phyloP scores from a whole-genome alignment of 1,140 invertebrate species.

The Chymomyza costata region DNA sequence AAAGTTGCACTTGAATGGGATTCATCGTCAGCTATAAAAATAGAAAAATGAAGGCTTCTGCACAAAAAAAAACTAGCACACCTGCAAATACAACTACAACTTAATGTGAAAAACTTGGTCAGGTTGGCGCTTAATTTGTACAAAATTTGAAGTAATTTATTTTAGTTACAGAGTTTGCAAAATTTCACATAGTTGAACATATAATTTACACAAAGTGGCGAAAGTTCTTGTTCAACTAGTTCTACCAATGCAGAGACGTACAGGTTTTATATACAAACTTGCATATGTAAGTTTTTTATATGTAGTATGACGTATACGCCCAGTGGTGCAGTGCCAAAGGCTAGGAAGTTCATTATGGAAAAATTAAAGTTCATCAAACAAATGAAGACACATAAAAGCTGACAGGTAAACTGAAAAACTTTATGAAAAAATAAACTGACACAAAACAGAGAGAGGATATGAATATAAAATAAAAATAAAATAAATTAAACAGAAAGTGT shows the following conservation, averaged over 20 bases:
- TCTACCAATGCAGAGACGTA: too few relatives aligned
- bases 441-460: neutral
- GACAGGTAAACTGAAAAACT: neutral
- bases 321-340: too few relatives aligned
- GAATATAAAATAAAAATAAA: neutral
- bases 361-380: neutral
- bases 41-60: too few relatives aligned
- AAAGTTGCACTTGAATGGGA: too few relatives aligned
- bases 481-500: too few relatives aligned
- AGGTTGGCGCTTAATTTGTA: conserved; percentile 13
- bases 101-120: conserved; percentile 1
- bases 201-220: conserved; percentile 30
- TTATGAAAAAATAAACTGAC: neutral
- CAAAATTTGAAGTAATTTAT: neutral
- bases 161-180: neutral
- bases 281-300: too few relatives aligned
- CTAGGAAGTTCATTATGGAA: too few relatives aligned
- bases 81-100: conserved; percentile 12
- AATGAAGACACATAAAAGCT: neutral
- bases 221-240: conserved; percentile 37
- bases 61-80: neutral
- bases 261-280: conserved; percentile 25
- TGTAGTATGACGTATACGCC: conserved; percentile 64
- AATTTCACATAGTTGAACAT: neutral
- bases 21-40: too few relatives aligned